Evolutionary conservation across 2,797 vertebrate genomes (phyloP), one percentile per base, ranked within the genome.

Genomic region (Petrocephalus schoutedeni): DNA sequence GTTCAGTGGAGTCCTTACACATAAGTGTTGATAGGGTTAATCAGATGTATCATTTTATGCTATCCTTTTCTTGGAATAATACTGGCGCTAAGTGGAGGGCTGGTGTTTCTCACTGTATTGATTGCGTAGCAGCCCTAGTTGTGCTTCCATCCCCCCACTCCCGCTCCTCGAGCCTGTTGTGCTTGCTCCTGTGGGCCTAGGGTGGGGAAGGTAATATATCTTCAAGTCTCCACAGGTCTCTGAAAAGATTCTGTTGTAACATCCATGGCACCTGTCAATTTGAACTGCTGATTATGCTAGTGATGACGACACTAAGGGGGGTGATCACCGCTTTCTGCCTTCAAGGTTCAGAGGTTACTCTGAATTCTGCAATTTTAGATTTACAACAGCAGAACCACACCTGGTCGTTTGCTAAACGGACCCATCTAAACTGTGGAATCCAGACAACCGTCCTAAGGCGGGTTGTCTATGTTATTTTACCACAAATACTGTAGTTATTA

Each of bases 161-260:
- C n/a, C 10, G 1, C 32, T 28, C 82, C 53, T 53, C 21, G 7
- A 49, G 41, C 80, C 21, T 53, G 19, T 53, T 16, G 19, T 53
- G 85, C 87, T 88, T 87, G 23, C 28, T 1, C 3, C 32, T 71
- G 57, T 86, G 89, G 89, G 86, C 10, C 64, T 64, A 61, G 90
- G 91, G 89, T 86, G 89, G 88, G 59, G 87, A 83, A 74, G 8
- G 86, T 85, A 89, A 87, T 87, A 54, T 87, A 67, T 7, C 6
- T 58, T 92, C 89, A 82, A 91, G 92, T 91, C 87, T 87, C 58
- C 90, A 89, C 93, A 90, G 64, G 93, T 87, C 86, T 32, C 85
- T 85, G 23, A 45, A 53, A n/a, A 80, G 88, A 90, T 92, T 87
- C 61, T 89, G 90, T 90, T 61, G 45, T 90, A 89, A 89, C 0